Evolutionary conservation across 2,797 vertebrate species (phyloP), one percentile per base, ranked within the genome.

Genomic region (Heliangelus exortis): DNA sequence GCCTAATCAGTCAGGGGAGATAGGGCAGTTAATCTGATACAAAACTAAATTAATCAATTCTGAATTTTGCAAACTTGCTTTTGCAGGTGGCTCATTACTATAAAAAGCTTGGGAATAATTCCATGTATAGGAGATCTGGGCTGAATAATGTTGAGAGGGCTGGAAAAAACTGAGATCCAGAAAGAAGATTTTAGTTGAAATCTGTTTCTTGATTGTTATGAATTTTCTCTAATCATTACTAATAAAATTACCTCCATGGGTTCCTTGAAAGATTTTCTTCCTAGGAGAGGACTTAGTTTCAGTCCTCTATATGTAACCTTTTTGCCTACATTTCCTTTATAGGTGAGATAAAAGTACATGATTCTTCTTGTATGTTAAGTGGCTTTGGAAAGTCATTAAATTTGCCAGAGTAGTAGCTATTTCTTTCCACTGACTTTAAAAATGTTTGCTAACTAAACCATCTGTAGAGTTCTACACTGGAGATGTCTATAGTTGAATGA

Each of bases 41-140:
- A 8, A 95, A 87, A 58, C 41, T 28, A 57, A 92, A 84, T 88
- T 74, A 91, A 86, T 90, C 54, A 61, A 22, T 15, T 92, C 34
- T 61, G 25, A 22, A 66, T 90, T 82, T 91, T 81, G 54, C 13
- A 57, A 75, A 71, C 58, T 73, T 81, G 51, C 11, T 73, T 93
- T 90, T 92, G 41, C 39, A 86, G 29, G 62, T 62, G n/a, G 9
- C 13, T 88, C 8, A 73, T 86, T 75, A 58, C 57, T 78, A 22
- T 33, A 59, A 50, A 8, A 34, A 86, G 45, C 65, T 12, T 81
- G 25, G 29, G 39, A 87, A 71, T 66, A 74, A 50, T 53, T 74
- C 54, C 9, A 55, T 83, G 34, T 36, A 80, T n/a, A 45, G 43
- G n/a, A 83, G 9, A 69, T 45, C 83, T 85, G 45, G 36, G 17